Base-by-base conservation (phyloP, 2,113 vertebrate genomes). In the Barbus barbus region DNA sequence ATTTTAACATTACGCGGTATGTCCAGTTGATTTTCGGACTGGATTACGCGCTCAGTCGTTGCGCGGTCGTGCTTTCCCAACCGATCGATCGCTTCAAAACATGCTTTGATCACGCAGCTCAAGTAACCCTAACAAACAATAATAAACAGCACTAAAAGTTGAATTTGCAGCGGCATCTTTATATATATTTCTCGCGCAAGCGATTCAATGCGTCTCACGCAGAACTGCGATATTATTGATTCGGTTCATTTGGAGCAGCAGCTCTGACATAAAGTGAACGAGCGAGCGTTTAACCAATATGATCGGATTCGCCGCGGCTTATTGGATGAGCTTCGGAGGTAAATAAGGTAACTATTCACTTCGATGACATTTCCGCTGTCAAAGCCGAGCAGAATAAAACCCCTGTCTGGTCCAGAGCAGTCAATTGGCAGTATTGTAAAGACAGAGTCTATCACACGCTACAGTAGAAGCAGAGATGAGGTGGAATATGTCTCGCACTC, bases 401-500 rank as follows among this genome's bases (percentile, higher is more conserved):
- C 16, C 65, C 18, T 11, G 31, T 26, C 44, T 36, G 63, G 53
- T 58, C 56, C 51, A 83, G 13, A 24, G 72, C 11, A 81, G 22
- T 58, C 82, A 73, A 78, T 26, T 60, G 31, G 20, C 69, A 73
- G 77, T 14, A 28, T 22, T 36, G 46, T 26, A n/a, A 14, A 22
- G 38, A 65, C 41, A 16, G 3, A 76, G 56, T 77, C 51, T 69
- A 44, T 28, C 28, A 46, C 16, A 16, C 8, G 28, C 74, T 76
- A 51, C 18, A 56, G 46, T 33, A 53, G 65, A 51, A 77, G 67
- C 83, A 46, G 61, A 31, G 48, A 79, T 44, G 38, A 78, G 38
- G 72, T 85, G 24, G 14, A 44, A 61, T 78, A 33, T 71, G 63
- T 60, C 69, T 61, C 76, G 79, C 72, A 5, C 36, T 56, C 89